Base-by-base conservation (phyloP, 2,888 invertebrate species). In the Drosophila limbata region DNA sequence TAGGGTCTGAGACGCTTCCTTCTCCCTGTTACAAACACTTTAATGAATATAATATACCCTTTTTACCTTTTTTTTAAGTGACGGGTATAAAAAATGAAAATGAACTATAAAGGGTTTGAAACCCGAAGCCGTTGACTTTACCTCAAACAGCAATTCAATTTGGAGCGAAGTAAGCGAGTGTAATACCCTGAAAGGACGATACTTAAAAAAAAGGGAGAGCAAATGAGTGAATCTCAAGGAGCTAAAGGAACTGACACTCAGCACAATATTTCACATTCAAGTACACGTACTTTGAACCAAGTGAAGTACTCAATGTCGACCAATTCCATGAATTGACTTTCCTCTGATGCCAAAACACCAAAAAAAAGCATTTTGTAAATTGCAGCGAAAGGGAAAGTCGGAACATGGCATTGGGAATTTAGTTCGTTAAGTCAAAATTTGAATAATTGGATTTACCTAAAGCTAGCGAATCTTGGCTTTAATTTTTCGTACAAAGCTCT, bases 101-200 rank as follows among this genome's bases (percentile, higher is more conserved):
- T 62, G 63, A 81, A 88, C 81, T 84, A 86, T 72, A 77, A 81
- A 88, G 84, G 81, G 77, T 81, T 71, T 74, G 68, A 78, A 74
- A 77, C 78, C 77, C 60, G 63, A 73, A 68, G 71, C 62, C 77
- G 77, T 84, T 79, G 82, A 75, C 83, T 85, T 85, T 69, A 55
- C 69, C 63, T 63, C 71, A 56, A 76, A 73, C 57, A 68, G 84
- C 83, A 86, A 88, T 84, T 88, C 70, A 78, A 84, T 84, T 84
- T 86, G 67, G 52, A 50, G 68, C 53, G 60, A 88, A 77, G 68
- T 62, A 81, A 84, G 72, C 67, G 59, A 84, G 76, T 78, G 50
- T 61, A 69, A 65, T 72, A 56, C 55, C 45, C 61, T 50, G 56
- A 66, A 50, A 61, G 77, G 57, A 39, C 51, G 61, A 56, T 56